Evolutionary conservation across 1,140 invertebrate species (phyloP).

Genomic region (Hermetia illucens): DNA sequence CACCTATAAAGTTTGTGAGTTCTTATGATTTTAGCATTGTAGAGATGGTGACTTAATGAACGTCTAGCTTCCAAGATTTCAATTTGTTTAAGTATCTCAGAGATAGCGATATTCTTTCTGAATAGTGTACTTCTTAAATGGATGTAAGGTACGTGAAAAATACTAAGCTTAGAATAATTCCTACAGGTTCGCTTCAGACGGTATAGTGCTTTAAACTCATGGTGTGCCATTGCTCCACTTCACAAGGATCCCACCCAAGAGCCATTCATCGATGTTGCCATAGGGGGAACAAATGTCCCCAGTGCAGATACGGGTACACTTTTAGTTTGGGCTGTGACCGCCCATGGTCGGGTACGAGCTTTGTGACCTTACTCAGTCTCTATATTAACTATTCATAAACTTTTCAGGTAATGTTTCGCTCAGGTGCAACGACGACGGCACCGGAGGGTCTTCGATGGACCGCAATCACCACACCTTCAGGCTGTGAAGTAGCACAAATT

Average conservation of each 20-base stretch:
- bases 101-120: too few relatives aligned
- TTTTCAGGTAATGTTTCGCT: slow-evolving; percentile 63
- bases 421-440: slow-evolving; percentile 57
- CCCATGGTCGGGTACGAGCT: slow-evolving; percentile 56
- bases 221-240: slow-evolving; percentile 77
- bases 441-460: slow-evolving; percentile 78
- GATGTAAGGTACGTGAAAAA: too few relatives aligned
- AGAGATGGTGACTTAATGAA: too few relatives aligned
- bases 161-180: too few relatives aligned
- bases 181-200: slow-evolving; percentile 52
- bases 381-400: slow-evolving; percentile 7
- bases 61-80: too few relatives aligned
- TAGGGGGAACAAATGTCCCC: slow-evolving; percentile 69
- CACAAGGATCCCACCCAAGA: slow-evolving; percentile 76
- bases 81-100: too few relatives aligned
- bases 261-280: slow-evolving; percentile 56
- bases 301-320: slow-evolving; percentile 56
- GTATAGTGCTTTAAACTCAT: slow-evolving; percentile 79
- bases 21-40: too few relatives aligned
- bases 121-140: too few relatives aligned
- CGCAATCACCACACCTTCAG: slow-evolving; percentile 52
- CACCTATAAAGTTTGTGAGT: too few relatives aligned
- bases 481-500: slow-evolving; percentile 68
- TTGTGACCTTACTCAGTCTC: slow-evolving; percentile 10
- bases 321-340: slow-evolving; percentile 81